Conservation (phyloP, 2,113 vertebrate species). For the Agapornis roseicollis region DNA sequence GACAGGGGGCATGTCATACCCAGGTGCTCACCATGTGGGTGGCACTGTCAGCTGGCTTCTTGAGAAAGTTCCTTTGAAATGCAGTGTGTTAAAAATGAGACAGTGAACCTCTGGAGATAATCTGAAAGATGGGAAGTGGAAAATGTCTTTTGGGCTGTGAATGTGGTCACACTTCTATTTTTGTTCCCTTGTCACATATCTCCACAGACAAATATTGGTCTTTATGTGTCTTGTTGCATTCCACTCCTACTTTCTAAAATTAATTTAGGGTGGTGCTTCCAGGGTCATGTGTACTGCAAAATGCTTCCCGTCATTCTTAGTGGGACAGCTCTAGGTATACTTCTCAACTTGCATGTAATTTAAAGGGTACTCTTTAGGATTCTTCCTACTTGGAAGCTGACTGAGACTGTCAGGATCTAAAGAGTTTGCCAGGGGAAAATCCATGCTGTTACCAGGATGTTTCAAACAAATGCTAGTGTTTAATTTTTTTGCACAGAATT, state of each 20-base stretch:
- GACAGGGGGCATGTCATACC: rapidly evolving
- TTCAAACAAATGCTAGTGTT: neutral
- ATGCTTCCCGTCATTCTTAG: neutral
- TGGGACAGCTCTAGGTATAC: neutral
- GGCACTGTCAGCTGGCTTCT: neutral
- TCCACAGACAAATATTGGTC: neutral
- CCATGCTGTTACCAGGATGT: neutral
- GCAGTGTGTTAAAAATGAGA: neutral
- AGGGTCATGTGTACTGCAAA: neutral
- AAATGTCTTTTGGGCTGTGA: neutral
- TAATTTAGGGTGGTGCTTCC: neutral
- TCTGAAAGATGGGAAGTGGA: neutral
- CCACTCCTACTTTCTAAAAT: neutral
- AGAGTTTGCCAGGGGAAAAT: neutral
- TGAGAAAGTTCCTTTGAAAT: neutral
- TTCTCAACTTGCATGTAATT: neutral
- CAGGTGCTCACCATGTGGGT: neutral
- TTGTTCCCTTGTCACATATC: neutral
- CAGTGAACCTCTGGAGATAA: neutral
- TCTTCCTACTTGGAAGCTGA: neutral
- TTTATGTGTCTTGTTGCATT: neutral
- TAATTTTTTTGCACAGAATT: neutral
- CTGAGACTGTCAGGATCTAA: neutral
- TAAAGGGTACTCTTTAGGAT: neutral
- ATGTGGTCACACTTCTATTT: neutral